Conservation (phyloP, 2,797 vertebrate species). For the Chaenodraco wilsoni region DNA sequence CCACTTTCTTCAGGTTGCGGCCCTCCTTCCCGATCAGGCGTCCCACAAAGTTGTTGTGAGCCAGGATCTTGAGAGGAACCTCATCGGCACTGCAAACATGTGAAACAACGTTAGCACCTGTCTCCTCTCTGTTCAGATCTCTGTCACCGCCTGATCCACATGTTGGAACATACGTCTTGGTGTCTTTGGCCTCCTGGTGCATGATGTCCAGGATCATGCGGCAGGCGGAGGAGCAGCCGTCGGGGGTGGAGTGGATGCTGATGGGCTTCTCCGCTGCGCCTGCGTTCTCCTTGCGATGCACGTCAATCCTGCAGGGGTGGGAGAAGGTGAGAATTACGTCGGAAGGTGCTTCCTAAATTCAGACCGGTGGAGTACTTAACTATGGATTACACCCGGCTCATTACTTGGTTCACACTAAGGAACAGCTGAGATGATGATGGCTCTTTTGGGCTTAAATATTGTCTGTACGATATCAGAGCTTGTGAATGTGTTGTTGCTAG, state of each 20-base stretch:
- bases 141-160: background rate
- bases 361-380: background rate
- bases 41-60: constrained; percentile 96
- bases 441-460: too few relatives aligned
- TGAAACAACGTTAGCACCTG: background rate
- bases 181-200: constrained; percentile 97
- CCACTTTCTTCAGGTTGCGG: constrained; percentile 95
- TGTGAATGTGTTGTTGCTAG: too few relatives aligned
- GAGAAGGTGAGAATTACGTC: background rate
- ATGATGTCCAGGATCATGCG: constrained; percentile 97
- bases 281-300: constrained; percentile 94
- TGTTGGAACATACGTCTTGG: constrained; percentile 87
- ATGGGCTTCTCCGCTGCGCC: constrained; percentile 96
- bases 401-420: too few relatives aligned
- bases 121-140: too few relatives aligned
- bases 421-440: too few relatives aligned
- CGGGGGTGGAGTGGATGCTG: constrained; percentile 94
- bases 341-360: background rate
- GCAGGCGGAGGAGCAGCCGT: constrained; percentile 93
- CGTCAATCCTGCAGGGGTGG: constrained; percentile 86
- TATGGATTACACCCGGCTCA: too few relatives aligned
- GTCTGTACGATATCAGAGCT: too few relatives aligned
- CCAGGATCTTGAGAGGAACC: constrained; percentile 94
- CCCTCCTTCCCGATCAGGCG: constrained; percentile 96
- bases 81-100: constrained; percentile 86